These are phyloP conservation scores for Nothura maculosa DNA, from an alignment of 2,797 vertebrate genomes.

Conservation along the genomic window DNA sequence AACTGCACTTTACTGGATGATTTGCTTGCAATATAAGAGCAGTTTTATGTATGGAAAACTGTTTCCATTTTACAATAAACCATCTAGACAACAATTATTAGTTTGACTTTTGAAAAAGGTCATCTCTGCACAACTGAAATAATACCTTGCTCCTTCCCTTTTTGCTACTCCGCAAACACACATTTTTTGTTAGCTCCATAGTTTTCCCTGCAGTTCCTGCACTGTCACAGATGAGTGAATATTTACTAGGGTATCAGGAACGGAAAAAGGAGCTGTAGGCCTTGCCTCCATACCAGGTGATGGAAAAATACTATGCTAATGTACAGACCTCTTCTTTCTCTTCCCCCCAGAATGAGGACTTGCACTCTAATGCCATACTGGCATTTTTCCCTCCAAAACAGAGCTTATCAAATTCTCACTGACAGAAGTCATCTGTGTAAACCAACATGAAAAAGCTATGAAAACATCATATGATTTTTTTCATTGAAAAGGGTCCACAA, in stretches of 20 bases:
- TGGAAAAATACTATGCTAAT: neutral
- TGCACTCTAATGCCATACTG: neutral
- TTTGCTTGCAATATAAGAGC: neutral
- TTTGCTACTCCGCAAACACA: neutral
- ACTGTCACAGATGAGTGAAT: neutral
- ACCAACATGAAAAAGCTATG: neutral
- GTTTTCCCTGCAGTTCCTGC: neutral
- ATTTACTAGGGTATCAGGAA: neutral
- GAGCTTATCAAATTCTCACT: neutral
- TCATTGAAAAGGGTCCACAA: slow-evolving; percentile 10
- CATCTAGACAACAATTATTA: neutral
- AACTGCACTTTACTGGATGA: neutral
- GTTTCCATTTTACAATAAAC: neutral
- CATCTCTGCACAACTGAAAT: neutral
- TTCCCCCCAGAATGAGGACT: neutral
- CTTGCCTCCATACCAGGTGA: neutral
- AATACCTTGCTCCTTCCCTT: neutral
- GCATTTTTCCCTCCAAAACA: neutral
- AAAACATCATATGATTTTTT: slow-evolving; percentile 12
- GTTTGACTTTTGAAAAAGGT: neutral
- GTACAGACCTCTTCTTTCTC: neutral
- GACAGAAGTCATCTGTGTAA: neutral
- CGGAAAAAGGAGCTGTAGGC: neutral
- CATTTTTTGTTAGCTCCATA: neutral
- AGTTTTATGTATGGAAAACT: neutral